Conservation (phyloP, 2,888 invertebrate species). For the Stenichneumon culpator region DNA sequence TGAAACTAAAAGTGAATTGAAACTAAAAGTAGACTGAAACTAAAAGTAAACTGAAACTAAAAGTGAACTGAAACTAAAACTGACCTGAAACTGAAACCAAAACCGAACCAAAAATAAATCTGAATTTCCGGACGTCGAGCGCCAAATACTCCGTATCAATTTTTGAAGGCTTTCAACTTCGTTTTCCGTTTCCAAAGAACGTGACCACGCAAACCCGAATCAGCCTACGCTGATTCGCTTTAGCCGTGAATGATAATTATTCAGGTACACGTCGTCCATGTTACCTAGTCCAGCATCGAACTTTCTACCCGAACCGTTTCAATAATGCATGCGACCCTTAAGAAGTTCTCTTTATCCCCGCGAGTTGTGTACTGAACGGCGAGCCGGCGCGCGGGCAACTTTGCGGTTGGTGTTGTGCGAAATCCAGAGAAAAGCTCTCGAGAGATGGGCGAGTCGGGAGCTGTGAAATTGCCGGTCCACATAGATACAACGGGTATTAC, state of each 20-base stretch:
- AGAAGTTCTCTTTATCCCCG: slow-evolving; percentile 21
- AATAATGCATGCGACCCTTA: slow-evolving; percentile 43
- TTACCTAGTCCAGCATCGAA: background rate
- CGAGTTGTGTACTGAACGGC: background rate
- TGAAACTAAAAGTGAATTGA: too few relatives aligned
- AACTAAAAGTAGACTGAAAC: too few relatives aligned
- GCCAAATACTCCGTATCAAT: background rate
- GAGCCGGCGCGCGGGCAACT: background rate
- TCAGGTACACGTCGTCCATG: slow-evolving; percentile 7
- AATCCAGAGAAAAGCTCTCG: slow-evolving; percentile 28
- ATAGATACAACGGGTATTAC: slow-evolving; percentile 4
- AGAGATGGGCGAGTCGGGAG: slow-evolving; percentile 3
- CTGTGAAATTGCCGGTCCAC: background rate
- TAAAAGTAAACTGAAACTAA: too few relatives aligned
- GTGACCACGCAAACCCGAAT: background rate
- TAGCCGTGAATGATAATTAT: background rate
- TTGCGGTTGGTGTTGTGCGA: slow-evolving; percentile 1
- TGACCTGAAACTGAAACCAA: too few relatives aligned
- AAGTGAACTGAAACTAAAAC: too few relatives aligned
- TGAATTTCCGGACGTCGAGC: background rate
- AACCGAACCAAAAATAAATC: too few relatives aligned
- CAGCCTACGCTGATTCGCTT: background rate
- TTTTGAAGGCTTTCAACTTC: background rate
- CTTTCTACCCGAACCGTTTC: slow-evolving; percentile 19
- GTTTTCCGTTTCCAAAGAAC: background rate